phyloP scores from a whole-genome alignment of 1,140 invertebrate genomes.

The Meloidogyne floridensis region DNA sequence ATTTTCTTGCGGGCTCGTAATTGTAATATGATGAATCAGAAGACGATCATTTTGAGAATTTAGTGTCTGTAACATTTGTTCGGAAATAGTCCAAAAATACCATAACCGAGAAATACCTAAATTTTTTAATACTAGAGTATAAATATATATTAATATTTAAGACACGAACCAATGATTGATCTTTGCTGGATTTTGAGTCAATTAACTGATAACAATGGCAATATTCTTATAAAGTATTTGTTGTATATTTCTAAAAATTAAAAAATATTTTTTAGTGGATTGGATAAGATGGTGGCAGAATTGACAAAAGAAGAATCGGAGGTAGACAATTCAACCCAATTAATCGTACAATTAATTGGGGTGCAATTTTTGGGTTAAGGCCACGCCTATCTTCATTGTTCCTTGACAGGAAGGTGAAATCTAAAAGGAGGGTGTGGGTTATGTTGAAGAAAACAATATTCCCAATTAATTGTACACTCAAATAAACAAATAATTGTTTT shows the following conservation, averaged over 20 bases:
- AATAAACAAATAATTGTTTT: too few species aligned
- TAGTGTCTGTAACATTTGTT: too few species aligned
- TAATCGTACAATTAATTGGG: too few species aligned
- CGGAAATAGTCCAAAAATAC: too few species aligned
- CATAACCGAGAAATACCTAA: too few species aligned
- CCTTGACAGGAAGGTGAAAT: slow-evolving; percentile 54
- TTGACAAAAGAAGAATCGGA: slow-evolving; percentile 74
- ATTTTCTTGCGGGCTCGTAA: too few species aligned
- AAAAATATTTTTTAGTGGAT: slow-evolving; percentile 67
- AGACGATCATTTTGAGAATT: too few species aligned
- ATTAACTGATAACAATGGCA: slow-evolving; percentile 81
- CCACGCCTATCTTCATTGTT: slow-evolving; percentile 85
- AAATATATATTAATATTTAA: slow-evolving; percentile 35
- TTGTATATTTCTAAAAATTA: neutral
- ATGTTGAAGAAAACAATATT: neutral
- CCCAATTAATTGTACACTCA: neutral
- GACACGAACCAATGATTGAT: slow-evolving; percentile 84
- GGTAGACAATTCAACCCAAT: slow-evolving; percentile 70
- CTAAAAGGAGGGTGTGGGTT: neutral
- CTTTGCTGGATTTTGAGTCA: slow-evolving; percentile 80
- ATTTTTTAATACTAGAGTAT: too few species aligned
- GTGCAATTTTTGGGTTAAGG: slow-evolving; percentile 67
- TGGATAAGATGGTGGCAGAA: slow-evolving; percentile 79
- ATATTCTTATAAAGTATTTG: slow-evolving; percentile 75
- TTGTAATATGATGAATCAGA: too few species aligned